Evolutionary conservation across 1,140 invertebrate species (phyloP), one percentile per base, ranked within the genome.

Genomic region (Drosophila takahashii): DNA sequence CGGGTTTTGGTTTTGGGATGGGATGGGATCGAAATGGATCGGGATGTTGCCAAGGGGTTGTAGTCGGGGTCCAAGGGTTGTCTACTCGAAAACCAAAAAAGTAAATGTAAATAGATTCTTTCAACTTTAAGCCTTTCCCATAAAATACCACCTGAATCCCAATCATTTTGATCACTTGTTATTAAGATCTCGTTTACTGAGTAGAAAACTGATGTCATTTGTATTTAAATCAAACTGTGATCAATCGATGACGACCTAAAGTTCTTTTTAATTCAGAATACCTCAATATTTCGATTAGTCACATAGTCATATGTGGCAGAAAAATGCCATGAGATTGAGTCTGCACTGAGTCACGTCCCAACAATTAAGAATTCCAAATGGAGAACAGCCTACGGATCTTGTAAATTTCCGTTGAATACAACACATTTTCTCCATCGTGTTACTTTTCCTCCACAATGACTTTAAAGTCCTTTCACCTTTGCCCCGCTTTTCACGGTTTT

Each of bases 11-110:
- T 26, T 50, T 66, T 32, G 26, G 37, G 53, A 59, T 39, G 27
- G 27, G 27, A 6, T 45, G 0, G 18, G 4, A 45, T 22, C 15
- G 29, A 26, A 44, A 32, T 15, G 59, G 32, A 67, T 47, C 48
- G 32, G 66, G 42, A 18, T 56, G 66, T 70, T 70, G 66, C 66
- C 51, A 70, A 70, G 66, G 66, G 66, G 34, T 56, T 51, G 47
- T 27, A 29, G 27, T 67, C 29, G 48, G 16, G 32, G 26, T 37
- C 36, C 32, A 52, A 69, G 65, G 48, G 48, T 66, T 54, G 29
- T 11, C 37, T 56, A 6, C 8, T 29, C 34, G 27, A 27, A 27
- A 32, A 42, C 22, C 58, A 32, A 36, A 39, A 34, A 67, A 64
- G 64, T 69, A 56, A 70, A 66, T 62, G 66, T 48, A 70, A 70